Evolutionary conservation across 2,888 invertebrate species (phyloP), one percentile per base, ranked within the genome.

Genomic region (Villa cingulata): DNA sequence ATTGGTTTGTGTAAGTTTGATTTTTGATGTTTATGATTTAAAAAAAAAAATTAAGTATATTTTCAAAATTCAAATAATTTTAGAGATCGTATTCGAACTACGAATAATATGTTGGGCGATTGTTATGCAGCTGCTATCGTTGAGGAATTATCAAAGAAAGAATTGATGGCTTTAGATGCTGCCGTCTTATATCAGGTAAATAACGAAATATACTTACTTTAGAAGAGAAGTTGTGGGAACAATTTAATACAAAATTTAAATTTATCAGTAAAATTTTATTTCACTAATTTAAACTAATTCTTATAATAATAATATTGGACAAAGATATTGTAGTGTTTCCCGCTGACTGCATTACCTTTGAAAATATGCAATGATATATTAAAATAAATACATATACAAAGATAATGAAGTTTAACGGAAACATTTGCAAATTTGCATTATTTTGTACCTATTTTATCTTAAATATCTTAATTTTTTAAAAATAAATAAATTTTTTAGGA

Each of bases 71-170:
- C 7, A 23, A 23, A 23, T 23, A 23, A n/a, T n/a, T n/a, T 2
- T 67, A 89, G 88, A 34, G 89, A 89, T 64, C 80, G 89, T 29
- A 82, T 88, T 59, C 75, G 89, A 48, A 89, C 89, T 1, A 86
- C 87, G 1, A 89, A 89, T 64, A 90, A 90, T 63, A 83, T 89
- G 78, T 67, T 90, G 47, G 89, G 88, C 0, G 89, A 90, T 62
- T 86, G 87, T 63, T 89, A 89, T 64, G 81, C 87, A 2, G 86
- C 88, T 3, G 88, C 87, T 0, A 78, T 89, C 2, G 86, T 90
- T 15, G 86, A 89, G 62, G 81, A 83, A 57, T 70, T 88, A 41
- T 89, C 88, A 14, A 83, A 83, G 65, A 81, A 83, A 53, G 87
- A 89, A 64, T 70, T 88, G 19, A 81, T 83, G 79, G 83, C 83